Evolutionary conservation across 2,797 vertebrate species (phyloP).

Genomic region (Acomys russatus): DNA sequence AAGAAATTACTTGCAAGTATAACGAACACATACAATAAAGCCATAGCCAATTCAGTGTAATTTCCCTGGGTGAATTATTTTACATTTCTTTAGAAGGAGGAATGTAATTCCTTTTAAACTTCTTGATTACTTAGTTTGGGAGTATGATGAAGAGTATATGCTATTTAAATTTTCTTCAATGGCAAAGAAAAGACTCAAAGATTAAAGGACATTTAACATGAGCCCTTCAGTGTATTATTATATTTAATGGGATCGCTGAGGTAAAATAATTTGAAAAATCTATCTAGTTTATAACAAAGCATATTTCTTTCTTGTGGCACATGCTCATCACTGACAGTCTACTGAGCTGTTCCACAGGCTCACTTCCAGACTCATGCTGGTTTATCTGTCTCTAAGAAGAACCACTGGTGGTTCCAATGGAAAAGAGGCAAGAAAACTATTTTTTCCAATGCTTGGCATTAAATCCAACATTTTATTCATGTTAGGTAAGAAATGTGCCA

Average conservation of each 20-base stretch:
- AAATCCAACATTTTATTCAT: neutral
- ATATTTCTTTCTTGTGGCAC: neutral
- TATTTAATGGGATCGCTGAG: neutral
- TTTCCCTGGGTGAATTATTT: constrained; percentile 75
- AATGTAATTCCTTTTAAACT: constrained; percentile 48
- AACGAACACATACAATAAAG: constrained; percentile 57
- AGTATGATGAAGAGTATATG: constrained; percentile 59
- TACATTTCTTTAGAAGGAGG: constrained; percentile 76
- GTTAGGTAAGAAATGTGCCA: too few species aligned
- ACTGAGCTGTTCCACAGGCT: neutral
- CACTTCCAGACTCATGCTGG: neutral
- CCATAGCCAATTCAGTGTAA: constrained; percentile 35
- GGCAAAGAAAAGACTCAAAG: constrained; percentile 44
- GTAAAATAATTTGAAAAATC: constrained; percentile 29
- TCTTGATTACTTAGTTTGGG: constrained; percentile 78
- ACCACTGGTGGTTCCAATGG: neutral
- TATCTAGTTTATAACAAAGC: neutral
- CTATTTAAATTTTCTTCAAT: constrained; percentile 61
- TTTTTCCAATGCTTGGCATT: neutral
- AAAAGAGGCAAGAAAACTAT: neutral
- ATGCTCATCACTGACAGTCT: neutral
- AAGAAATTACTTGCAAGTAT: constrained; percentile 69
- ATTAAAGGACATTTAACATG: neutral
- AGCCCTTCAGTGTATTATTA: constrained; percentile 4
- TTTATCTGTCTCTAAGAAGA: neutral